Conservation (phyloP, 2,797 vertebrate species). For the Enteromius trimaculatus region DNA sequence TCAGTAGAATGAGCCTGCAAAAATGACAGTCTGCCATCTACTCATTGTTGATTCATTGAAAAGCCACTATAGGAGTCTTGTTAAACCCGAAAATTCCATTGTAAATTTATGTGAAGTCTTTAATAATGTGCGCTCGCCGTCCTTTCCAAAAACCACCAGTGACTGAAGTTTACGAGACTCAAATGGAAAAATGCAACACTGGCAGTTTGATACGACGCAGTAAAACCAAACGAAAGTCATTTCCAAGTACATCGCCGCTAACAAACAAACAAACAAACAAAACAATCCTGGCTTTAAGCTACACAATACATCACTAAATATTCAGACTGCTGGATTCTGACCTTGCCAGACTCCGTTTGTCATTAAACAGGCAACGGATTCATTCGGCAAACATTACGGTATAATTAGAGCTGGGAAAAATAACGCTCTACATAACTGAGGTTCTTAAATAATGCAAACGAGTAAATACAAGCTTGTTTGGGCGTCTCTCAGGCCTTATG, state of each 20-base stretch:
- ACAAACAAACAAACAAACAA: slow-evolving; percentile 32
- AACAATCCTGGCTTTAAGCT: slow-evolving; percentile 21
- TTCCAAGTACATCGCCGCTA: slow-evolving; percentile 25
- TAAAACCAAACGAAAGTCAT: background rate
- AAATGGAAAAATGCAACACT: slow-evolving; percentile 28
- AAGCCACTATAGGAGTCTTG: background rate
- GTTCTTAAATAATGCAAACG: slow-evolving; percentile 41
- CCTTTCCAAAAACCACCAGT: background rate
- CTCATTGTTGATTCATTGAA: slow-evolving; percentile 24
- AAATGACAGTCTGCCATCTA: slow-evolving; percentile 13
- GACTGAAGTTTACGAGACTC: slow-evolving; percentile 5
- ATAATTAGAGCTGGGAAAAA: slow-evolving; percentile 15
- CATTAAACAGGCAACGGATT: slow-evolving; percentile 13
- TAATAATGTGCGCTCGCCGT: background rate
- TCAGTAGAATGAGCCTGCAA: background rate
- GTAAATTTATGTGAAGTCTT: slow-evolving; percentile 12
- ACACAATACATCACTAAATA: slow-evolving; percentile 34
- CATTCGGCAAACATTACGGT: background rate
- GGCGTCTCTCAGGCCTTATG: slow-evolving; percentile 3
- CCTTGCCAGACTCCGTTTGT: slow-evolving; percentile 41
- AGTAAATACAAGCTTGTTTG: slow-evolving; percentile 24
- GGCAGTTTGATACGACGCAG: background rate
- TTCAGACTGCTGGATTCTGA: slow-evolving; percentile 35
- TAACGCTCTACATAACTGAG: background rate
- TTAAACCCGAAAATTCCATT: slow-evolving; percentile 18